Percentiles rank a stretch among this genome's conserved stretches.
Evolutionary conservation across 2,113 vertebrate species (phyloP).

Genomic region (Phylloscopus trochiloides): DNA sequence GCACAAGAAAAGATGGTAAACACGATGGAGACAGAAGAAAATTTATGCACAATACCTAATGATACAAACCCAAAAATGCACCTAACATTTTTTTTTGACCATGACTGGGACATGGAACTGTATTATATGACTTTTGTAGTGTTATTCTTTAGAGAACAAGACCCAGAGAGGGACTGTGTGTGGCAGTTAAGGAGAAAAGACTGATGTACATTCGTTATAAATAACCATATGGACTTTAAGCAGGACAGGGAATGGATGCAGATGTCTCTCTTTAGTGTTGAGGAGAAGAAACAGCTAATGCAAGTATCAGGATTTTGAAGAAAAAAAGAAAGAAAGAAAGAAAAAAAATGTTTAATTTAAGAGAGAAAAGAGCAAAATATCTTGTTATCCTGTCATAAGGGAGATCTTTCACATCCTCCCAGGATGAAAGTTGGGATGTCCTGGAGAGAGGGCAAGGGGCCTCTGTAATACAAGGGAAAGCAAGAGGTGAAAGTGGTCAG

Average conservation of each 20-base stretch:
- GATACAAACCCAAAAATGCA: not conserved
- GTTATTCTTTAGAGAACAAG: not conserved
- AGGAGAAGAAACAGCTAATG: not conserved
- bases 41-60: not conserved
- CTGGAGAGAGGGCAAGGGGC: not conserved
- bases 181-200: not conserved
- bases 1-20: not conserved
- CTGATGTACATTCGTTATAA: not conserved
- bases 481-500: not conserved
- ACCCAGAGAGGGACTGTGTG: not conserved
- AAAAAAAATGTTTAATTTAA: not conserved
- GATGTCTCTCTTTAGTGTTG: accelerated
- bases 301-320: not conserved
- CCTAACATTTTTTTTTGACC: not conserved
- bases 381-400: not conserved
- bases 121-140: not conserved
- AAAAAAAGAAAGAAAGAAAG: not conserved
- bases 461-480: not conserved
- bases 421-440: accelerated
- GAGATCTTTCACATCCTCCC: not conserved
- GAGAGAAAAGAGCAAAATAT: not conserved
- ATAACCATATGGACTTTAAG: not conserved
- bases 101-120: not conserved
- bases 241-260: not conserved
- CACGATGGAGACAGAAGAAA: not conserved